Conservation (phyloP, 2,888 invertebrate genomes). For the Neocrepidodera transversa region DNA sequence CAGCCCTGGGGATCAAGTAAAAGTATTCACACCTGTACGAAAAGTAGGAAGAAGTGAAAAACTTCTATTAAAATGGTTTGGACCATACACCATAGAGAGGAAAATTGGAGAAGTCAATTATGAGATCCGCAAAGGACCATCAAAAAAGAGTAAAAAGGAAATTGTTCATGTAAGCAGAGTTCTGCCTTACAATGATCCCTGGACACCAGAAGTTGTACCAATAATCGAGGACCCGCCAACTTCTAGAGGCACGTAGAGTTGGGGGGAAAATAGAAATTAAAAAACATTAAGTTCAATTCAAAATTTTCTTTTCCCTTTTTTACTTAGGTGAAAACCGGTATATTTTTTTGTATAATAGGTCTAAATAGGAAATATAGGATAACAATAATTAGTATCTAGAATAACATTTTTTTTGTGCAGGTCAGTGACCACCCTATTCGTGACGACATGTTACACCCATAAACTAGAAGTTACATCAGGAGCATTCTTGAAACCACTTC, state of each 20-base stretch:
- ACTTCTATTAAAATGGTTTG: slow-evolving; percentile 40
- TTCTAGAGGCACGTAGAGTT: too few species aligned
- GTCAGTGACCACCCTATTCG: neutral
- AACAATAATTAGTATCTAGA: neutral
- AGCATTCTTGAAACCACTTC: slow-evolving; percentile 34
- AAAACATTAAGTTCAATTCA: neutral
- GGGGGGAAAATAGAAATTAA: neutral
- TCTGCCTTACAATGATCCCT: slow-evolving; percentile 38
- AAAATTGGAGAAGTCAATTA: slow-evolving; percentile 39
- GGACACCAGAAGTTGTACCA: slow-evolving; percentile 23
- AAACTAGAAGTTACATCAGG: slow-evolving; percentile 24
- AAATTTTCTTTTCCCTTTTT: neutral
- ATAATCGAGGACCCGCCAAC: neutral
- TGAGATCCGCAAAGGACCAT: slow-evolving; percentile 29
- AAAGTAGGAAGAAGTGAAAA: slow-evolving; percentile 43
- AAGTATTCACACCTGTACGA: slow-evolving; percentile 42
- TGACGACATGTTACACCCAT: neutral
- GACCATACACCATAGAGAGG: slow-evolving; percentile 37
- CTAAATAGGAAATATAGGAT: neutral
- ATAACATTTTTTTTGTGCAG: neutral
- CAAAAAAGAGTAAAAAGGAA: slow-evolving; percentile 32
- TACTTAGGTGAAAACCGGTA: neutral
- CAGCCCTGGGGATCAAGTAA: slow-evolving; percentile 37
- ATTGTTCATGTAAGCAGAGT: slow-evolving; percentile 37
- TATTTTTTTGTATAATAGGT: too few species aligned